Conservation (phyloP, 2,797 vertebrate genomes). For the Silurus lanzhouensis region DNA sequence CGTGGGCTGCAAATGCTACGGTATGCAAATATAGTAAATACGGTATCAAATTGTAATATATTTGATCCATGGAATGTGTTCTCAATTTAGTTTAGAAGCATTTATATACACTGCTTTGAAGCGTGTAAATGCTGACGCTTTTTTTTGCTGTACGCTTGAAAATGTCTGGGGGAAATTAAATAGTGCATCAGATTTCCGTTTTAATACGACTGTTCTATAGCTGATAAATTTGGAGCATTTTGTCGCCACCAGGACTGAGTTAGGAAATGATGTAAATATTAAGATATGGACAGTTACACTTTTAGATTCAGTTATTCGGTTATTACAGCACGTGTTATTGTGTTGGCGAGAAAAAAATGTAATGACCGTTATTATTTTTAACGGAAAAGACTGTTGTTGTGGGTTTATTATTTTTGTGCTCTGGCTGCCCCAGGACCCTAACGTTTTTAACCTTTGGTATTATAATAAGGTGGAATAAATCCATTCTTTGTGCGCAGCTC, state of each 20-base stretch:
- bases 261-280: not conserved
- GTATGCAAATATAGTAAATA: not conserved
- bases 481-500: constrained; percentile 57
- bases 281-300: not conserved
- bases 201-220: not conserved
- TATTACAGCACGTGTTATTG: not conserved
- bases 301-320: not conserved
- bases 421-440: constrained; percentile 59
- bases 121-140: too few relatives aligned
- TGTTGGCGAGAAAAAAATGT: not conserved
- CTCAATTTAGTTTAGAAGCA: not conserved
- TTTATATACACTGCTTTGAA: constrained; percentile 11
- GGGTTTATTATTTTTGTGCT: constrained; percentile 55
- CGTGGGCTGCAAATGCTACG: not conserved
- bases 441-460: constrained; percentile 65
- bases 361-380: not conserved
- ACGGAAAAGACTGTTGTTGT: constrained; percentile 19
- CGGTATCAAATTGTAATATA: not conserved
- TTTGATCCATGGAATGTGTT: not conserved
- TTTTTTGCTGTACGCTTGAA: too few relatives aligned
- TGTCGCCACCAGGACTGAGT: not conserved
- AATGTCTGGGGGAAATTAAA: not conserved
- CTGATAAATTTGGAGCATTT: not conserved
- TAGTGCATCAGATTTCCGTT: not conserved
- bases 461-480: constrained; percentile 65